Percentiles rank a stretch among this genome's conserved stretches.
Evolutionary conservation across 2,797 vertebrate genomes (phyloP).

Genomic region (Pipistrellus nathusii): DNA sequence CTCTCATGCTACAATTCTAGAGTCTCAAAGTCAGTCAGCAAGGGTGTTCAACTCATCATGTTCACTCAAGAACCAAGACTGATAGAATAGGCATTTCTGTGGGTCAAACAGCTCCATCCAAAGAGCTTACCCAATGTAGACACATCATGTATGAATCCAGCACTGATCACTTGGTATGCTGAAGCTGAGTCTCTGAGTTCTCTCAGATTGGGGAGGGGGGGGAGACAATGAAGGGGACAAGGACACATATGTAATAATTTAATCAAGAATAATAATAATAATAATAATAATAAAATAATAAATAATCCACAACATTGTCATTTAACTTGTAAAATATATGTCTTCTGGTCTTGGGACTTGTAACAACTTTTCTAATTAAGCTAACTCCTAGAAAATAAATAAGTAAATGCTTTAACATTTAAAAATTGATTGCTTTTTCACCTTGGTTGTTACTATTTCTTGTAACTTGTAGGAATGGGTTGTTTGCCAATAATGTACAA

Average conservation of each 20-base stretch:
- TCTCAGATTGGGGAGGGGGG: not conserved
- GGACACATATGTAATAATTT: too few species aligned
- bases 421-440: conserved; percentile 44
- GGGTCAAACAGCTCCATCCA: not conserved
- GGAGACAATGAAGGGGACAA: too few species aligned
- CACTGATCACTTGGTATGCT: not conserved
- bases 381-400: conserved; percentile 8
- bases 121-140: not conserved
- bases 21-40: not conserved
- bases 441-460: not conserved
- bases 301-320: not conserved
- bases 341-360: not conserved
- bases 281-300: not conserved
- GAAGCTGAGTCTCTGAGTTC: not conserved
- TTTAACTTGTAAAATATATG: conserved; percentile 39
- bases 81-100: not conserved
- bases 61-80: not conserved
- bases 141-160: not conserved
- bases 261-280: too few species aligned
- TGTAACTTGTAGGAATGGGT: not conserved
- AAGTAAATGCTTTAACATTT: conserved; percentile 47
- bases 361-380: conserved; percentile 68
- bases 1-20: not conserved
- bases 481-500: not conserved
- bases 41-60: not conserved